A percentile compares a stretch with the other conserved stretches of the same genome.
phyloP scores from a whole-genome alignment of 2,888 invertebrate species.

The Drosophila multiciliata region DNA sequence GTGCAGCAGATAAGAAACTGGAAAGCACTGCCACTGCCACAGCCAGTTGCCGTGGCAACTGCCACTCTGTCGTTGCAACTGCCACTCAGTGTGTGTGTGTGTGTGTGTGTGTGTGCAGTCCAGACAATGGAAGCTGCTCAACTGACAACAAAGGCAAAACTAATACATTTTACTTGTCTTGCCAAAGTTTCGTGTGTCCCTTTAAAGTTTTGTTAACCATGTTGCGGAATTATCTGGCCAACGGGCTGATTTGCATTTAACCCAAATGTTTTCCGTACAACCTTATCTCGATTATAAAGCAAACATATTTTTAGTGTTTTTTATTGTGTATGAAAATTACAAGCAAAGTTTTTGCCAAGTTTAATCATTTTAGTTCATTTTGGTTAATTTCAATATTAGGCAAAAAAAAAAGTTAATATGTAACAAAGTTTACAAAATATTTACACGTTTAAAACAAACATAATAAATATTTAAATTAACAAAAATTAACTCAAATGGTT shows the following conservation, averaged over 20 bases:
- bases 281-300: neutral
- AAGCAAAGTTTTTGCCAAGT: neutral
- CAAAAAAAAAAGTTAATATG: neutral
- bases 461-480: neutral
- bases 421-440: neutral
- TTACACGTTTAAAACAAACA: neutral
- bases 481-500: no score
- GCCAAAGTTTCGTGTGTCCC: slow-evolving; percentile 24
- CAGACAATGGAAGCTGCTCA: slow-evolving; percentile 29
- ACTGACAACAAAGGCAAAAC: slow-evolving; percentile 58
- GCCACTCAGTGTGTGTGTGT: slow-evolving; percentile 1
- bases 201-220: slow-evolving; percentile 18
- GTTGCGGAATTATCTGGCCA: slow-evolving; percentile 51
- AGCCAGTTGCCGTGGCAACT: slow-evolving; percentile 18
- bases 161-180: slow-evolving; percentile 45
- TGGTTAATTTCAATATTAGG: neutral
- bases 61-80: slow-evolving; percentile 18
- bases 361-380: neutral
- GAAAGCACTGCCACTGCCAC: slow-evolving; percentile 6
- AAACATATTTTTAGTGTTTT: neutral
- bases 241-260: slow-evolving; percentile 63
- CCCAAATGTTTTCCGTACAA: slow-evolving; percentile 39
- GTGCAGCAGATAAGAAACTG: slow-evolving; percentile 32
- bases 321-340: neutral
- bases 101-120: neutral